A percentile compares a stretch with the other conserved stretches of the same genome.
phyloP scores from a whole-genome alignment of 2,797 vertebrate species.

The Gallinago stenura region DNA sequence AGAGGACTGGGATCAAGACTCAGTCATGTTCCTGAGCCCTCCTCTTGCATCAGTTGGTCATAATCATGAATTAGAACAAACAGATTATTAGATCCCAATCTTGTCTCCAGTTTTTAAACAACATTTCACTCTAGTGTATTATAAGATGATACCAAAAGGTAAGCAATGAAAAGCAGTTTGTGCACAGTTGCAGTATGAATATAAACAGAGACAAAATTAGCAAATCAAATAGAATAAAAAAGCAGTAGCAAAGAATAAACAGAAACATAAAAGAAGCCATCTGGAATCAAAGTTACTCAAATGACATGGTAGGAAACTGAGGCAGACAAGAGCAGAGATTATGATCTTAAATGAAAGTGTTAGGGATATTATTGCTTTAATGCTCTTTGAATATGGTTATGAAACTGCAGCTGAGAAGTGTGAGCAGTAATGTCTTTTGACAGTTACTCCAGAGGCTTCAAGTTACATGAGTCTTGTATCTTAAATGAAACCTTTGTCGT shows the following conservation, averaged over 20 bases:
- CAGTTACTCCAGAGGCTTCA: constrained; percentile 54
- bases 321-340: constrained; percentile 64
- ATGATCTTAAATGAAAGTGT: constrained; percentile 25
- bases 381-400: constrained; percentile 60
- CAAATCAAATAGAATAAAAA: constrained; percentile 70
- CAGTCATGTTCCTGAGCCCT: neutral
- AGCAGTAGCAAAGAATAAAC: constrained; percentile 41
- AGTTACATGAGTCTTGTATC: constrained; percentile 25
- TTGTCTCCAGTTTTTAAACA: neutral
- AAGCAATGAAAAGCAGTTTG: constrained; percentile 45
- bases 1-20: neutral
- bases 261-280: constrained; percentile 60
- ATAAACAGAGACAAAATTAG: constrained; percentile 54
- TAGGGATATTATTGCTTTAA: constrained; percentile 41
- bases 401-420: constrained; percentile 28
- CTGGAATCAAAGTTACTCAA: constrained; percentile 55
- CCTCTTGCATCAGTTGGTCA: neutral
- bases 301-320: constrained; percentile 62
- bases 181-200: constrained; percentile 37
- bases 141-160: constrained; percentile 24
- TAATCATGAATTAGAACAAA: neutral
- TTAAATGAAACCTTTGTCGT: constrained; percentile 55
- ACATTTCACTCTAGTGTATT: neutral
- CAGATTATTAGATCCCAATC: neutral
- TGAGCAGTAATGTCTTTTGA: constrained; percentile 48